Base-by-base conservation (phyloP, 1,140 invertebrate genomes). In the Drosophila repleta region DNA sequence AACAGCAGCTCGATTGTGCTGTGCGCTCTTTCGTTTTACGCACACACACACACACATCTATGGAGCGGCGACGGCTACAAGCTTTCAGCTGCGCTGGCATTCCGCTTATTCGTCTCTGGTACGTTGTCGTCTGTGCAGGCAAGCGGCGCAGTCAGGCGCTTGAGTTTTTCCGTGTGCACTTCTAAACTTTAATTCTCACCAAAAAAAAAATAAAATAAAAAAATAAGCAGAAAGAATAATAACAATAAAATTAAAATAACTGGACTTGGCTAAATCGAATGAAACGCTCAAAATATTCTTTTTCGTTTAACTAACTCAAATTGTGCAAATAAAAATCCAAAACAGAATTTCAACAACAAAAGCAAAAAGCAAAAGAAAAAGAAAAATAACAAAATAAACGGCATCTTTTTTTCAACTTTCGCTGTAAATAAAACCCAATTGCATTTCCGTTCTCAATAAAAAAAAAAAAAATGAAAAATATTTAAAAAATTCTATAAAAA, bases 51-150 rank as follows among this genome's bases (percentile, higher is more conserved):
- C 24, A 24, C 24, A 24, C 24, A 24, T 4, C 2, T 4, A 24
- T 4, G 29, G 29, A 7, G 41, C 24, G 26, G 17, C 39, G 20
- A 32, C 41, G 52, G 64, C 74, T 65, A 64, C 71, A 74, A 74
- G 74, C 74, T 67, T 77, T 77, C 71, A 70, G 65, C 77, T 72
- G 78, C 68, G 70, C 63, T 75, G 67, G 67, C 74, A 76, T 82
- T 85, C 74, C 82, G 82, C 82, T 85, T 83, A 85, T 87, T 85
- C 82, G 83, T 85, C 74, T 85, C 74, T 87, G 82, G 84, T 76
- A 77, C 70, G 79, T 81, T 69, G 73, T 71, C 82, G 82, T 64
- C 45, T 71, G 66, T 66, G 72, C 72, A 77, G 58, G 74, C 74
- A 77, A 78, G 62, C 78, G 80, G 82, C 82, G 82, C 82, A 82